Evolutionary conservation across 2,888 invertebrate species (phyloP).

Genomic region (Lottia gigantea): DNA sequence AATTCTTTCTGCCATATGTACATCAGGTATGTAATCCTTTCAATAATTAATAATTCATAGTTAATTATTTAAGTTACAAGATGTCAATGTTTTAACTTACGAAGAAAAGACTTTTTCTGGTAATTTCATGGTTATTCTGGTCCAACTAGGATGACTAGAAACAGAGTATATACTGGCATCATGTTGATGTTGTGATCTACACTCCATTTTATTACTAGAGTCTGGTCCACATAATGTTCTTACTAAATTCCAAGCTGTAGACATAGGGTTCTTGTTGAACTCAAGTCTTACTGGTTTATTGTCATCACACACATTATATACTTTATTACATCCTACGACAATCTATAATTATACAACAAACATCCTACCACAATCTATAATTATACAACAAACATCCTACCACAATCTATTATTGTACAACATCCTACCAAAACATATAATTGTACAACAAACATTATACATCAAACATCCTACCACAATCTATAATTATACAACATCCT

Average conservation of each 20-base stretch:
- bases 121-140: constrained; percentile 63
- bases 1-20: too few relatives aligned
- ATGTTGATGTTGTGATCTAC: constrained; percentile 65
- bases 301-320: constrained; percentile 49
- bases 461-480: too few relatives aligned
- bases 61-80: too few relatives aligned
- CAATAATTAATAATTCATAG: too few relatives aligned
- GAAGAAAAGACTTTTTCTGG: constrained; percentile 66
- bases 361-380: too few relatives aligned
- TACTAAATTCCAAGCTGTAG: constrained; percentile 64
- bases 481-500: too few relatives aligned
- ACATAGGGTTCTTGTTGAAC: constrained; percentile 64
- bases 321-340: constrained; percentile 63
- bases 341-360: constrained; percentile 50
- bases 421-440: too few relatives aligned
- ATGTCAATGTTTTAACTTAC: constrained; percentile 41
- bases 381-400: too few relatives aligned
- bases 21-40: too few relatives aligned
- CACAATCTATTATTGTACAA: too few relatives aligned
- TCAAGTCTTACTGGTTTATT: constrained; percentile 58
- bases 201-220: constrained; percentile 57
- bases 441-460: too few relatives aligned
- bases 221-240: constrained; percentile 64
- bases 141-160: constrained; percentile 62
- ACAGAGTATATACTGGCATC: constrained; percentile 59